Evolutionary conservation across 2,888 invertebrate genomes (phyloP).

Genomic region (Kuschelorhynchus macadamiae): DNA sequence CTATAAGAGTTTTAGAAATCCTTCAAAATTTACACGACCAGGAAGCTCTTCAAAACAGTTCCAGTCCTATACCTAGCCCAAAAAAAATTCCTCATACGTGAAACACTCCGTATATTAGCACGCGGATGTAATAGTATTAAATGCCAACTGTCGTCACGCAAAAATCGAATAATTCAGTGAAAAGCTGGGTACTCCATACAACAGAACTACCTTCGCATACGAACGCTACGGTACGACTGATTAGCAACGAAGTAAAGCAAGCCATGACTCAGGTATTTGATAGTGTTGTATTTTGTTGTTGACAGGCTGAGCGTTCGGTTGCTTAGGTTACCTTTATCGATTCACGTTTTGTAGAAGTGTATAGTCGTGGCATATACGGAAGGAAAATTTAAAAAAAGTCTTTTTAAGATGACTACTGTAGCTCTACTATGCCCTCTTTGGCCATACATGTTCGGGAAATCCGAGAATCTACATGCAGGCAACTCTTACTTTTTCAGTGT

Average conservation of each 20-base stretch:
- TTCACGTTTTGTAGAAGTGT: neutral
- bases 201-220: slow-evolving; percentile 12
- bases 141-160: slow-evolving; percentile 23
- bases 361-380: slow-evolving; percentile 15
- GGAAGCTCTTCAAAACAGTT: neutral
- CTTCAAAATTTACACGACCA: neutral
- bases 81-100: neutral
- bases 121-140: slow-evolving; percentile 18
- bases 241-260: slow-evolving; percentile 22
- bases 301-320: slow-evolving; percentile 25
- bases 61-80: too few species aligned
- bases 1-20: neutral
- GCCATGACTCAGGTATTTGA: slow-evolving; percentile 21
- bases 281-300: slow-evolving; percentile 32
- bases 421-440: too few species aligned
- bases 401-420: too few species aligned
- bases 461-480: too few species aligned
- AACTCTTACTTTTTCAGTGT: too few species aligned
- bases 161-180: slow-evolving; percentile 18
- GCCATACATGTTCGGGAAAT: too few species aligned
- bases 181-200: slow-evolving; percentile 13
- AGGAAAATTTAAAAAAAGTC: too few species aligned
- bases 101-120: slow-evolving; percentile 20
- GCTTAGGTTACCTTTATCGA: slow-evolving; percentile 31
- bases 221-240: slow-evolving; percentile 28